phyloP scores from a whole-genome alignment of 2,888 invertebrate species.

The Cylloceria caligata region DNA sequence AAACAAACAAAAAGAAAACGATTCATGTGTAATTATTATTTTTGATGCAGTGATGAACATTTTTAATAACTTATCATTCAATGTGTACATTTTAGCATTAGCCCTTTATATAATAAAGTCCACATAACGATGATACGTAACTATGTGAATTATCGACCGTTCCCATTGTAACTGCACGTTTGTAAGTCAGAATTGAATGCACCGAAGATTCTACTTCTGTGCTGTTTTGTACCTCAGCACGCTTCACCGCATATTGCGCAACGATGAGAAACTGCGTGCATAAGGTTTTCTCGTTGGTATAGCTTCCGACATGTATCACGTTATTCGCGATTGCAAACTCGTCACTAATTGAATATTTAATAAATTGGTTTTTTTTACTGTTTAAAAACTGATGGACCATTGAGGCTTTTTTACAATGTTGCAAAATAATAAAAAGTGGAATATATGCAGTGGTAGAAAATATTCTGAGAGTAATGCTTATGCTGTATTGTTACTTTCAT shows the following conservation, averaged over 20 bases:
- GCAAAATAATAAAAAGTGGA: no score
- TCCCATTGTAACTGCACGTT: conserved; percentile 18
- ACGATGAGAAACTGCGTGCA: conserved; percentile 32
- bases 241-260: conserved; percentile 45
- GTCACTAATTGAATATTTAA: neutral
- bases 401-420: no score
- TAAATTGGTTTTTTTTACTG: neutral
- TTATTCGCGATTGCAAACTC: neutral
- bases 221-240: conserved; percentile 29
- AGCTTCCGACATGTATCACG: neutral
- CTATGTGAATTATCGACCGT: conserved; percentile 52
- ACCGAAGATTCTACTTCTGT: conserved; percentile 27
- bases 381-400: no score
- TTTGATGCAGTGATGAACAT: conserved; percentile 81
- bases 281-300: neutral
- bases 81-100: conserved; percentile 83
- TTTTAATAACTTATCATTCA: conserved; percentile 82
- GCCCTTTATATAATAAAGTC: conserved; percentile 84
- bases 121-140: conserved; percentile 78
- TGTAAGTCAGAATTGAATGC: neutral
- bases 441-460: no score
- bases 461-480: no score
- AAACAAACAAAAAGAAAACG: conserved; percentile 63
- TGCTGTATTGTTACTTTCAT: neutral
- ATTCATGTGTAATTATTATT: conserved; percentile 82